Evolutionary conservation across 2,797 vertebrate species (phyloP).

Genomic region (Salmo trutta): DNA sequence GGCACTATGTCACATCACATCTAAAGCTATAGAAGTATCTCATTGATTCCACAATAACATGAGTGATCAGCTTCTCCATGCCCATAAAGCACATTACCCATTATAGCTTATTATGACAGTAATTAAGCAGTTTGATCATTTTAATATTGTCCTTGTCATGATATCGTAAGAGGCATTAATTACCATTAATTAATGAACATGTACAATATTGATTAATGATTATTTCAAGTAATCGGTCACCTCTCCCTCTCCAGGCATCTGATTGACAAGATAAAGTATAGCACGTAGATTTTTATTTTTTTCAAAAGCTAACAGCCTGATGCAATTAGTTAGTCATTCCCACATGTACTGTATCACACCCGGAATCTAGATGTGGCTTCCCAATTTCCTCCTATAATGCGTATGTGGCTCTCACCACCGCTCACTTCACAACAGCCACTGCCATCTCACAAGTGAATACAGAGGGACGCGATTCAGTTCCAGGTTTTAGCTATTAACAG

Average conservation of each 20-base stretch:
- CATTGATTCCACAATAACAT: conserved; percentile 9
- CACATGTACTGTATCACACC: conserved; percentile 78
- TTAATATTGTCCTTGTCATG: conserved; percentile 50
- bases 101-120: neutral
- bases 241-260: conserved; percentile 80
- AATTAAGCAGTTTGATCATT: conserved; percentile 42
- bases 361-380: conserved; percentile 81
- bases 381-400: conserved; percentile 83
- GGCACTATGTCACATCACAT: conserved; percentile 2
- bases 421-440: conserved; percentile 74
- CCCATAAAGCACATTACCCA: conserved; percentile 28
- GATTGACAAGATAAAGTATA: conserved; percentile 83
- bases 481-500: conserved; percentile 75
- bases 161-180: conserved; percentile 74
- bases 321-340: conserved; percentile 87
- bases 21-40: conserved; percentile 21
- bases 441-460: conserved; percentile 79
- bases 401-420: conserved; percentile 80
- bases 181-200: conserved; percentile 79
- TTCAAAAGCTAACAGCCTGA: conserved; percentile 78
- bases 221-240: conserved; percentile 82
- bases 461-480: conserved; percentile 74
- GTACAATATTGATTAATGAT: conserved; percentile 79
- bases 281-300: conserved; percentile 72
- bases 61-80: conserved; percentile 15